phyloP scores from a whole-genome alignment of 2,113 vertebrate species.

The Cynoglossus semilaevis region DNA sequence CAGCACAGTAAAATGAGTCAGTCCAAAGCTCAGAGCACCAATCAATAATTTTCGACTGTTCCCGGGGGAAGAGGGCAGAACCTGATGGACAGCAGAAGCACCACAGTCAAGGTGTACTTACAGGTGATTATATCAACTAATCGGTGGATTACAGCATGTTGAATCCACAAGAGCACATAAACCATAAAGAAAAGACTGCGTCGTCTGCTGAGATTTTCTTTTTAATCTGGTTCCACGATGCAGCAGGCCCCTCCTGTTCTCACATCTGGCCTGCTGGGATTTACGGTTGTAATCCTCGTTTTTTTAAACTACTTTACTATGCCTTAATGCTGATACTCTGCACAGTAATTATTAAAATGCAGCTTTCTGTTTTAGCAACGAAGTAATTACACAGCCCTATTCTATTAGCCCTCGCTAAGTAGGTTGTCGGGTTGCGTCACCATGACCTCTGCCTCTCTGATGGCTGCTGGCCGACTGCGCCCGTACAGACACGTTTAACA shows the following conservation, averaged over 20 bases:
- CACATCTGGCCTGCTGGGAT: constrained; percentile 77
- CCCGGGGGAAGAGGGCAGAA: not conserved
- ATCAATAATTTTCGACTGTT: too few relatives aligned
- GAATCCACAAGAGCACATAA: constrained; percentile 72
- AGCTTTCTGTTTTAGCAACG: constrained; percentile 66
- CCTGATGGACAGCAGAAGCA: constrained; percentile 16
- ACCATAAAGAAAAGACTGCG: constrained; percentile 52
- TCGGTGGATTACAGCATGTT: constrained; percentile 82
- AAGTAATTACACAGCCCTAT: constrained; percentile 71
- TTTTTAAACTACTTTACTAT: constrained; percentile 75
- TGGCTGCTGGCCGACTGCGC: not conserved
- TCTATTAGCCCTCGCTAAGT: constrained; percentile 66
- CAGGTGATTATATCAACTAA: constrained; percentile 88
- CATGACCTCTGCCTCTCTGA: not conserved
- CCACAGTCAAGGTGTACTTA: constrained; percentile 77
- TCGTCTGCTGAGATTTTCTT: constrained; percentile 63
- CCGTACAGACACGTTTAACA: not conserved
- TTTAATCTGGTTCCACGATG: constrained; percentile 72
- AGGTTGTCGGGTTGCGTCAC: constrained; percentile 28
- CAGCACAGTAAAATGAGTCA: too few relatives aligned
- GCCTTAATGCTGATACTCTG: constrained; percentile 66
- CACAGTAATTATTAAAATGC: constrained; percentile 81
- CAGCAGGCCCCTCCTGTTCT: constrained; percentile 45
- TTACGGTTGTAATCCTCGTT: constrained; percentile 77
- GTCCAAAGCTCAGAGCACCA: too few relatives aligned